A percentile compares a stretch with the other conserved stretches of the same genome.
Conservation (phyloP, 2,113 vertebrate species). For the Tonatia bakeri region DNA sequence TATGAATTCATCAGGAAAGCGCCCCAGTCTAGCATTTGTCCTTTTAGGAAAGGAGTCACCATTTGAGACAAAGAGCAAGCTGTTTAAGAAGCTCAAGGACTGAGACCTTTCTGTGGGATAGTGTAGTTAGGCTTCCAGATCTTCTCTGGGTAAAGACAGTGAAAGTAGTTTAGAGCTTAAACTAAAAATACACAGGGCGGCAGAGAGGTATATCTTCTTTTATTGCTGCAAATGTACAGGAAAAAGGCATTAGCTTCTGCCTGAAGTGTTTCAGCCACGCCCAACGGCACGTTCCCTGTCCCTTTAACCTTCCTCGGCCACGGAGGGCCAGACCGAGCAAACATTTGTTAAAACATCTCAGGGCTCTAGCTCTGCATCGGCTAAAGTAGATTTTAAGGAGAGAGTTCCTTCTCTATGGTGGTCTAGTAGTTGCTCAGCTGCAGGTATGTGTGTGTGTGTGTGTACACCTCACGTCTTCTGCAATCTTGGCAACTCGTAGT, state of each 20-base stretch:
- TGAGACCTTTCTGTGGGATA: neutral
- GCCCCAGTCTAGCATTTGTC: neutral
- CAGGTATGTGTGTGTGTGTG: neutral
- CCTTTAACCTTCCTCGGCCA: neutral
- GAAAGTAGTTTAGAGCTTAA: neutral
- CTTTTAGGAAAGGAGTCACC: neutral
- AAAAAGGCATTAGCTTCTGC: neutral
- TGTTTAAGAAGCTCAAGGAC: neutral
- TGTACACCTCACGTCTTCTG: fast-evolving
- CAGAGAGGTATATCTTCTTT: neutral
- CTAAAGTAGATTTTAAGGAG: neutral
- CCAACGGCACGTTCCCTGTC: neutral
- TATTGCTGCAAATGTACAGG: neutral
- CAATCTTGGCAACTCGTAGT: neutral
- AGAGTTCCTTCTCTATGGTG: neutral
- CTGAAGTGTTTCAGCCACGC: neutral
- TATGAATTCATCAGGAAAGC: neutral
- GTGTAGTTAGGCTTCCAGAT: neutral
- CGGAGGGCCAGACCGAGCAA: neutral
- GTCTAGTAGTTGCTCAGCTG: neutral
- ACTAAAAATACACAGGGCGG: neutral
- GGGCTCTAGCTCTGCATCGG: neutral
- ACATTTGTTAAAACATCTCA: neutral
- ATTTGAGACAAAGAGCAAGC: neutral
- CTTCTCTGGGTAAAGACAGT: neutral